Evolutionary conservation across 2,888 invertebrate species (phyloP), one percentile per base, ranked within the genome.

Genomic region (Lasioglossum calceatum): DNA sequence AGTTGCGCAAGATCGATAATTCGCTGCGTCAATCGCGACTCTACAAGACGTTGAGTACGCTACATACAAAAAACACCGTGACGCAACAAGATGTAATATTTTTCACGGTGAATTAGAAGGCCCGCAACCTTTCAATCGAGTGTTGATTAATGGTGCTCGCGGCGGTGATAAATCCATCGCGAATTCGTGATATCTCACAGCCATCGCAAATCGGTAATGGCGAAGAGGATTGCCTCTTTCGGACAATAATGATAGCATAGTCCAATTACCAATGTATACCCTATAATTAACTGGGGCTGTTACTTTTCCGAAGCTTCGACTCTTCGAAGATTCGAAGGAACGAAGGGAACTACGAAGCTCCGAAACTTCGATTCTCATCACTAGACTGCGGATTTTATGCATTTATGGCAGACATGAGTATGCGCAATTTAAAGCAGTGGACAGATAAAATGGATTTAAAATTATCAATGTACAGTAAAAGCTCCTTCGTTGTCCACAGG

Each of bases 51-150:
- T 16, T 23, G 19, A 70, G 10, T 70, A 36, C 23, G 10, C 39
- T 70, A 64, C 64, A 32, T 7, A 32, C 64, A 64, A 16, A 70
- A 39, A 23, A 70, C 27, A 32, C 23, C 10, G 36, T 39, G 36
- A 8, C 39, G 36, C 67, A 39, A 39, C 19, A 23, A 19, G 67
- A 19, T 39, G 19, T 36, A 70, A 39, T 39, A 70, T 39, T 36
- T 70, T 70, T 39, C 67, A 70, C 67, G 32, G 36, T 2, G 36
- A 32, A 23, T 70, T 70, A 70, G 36, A 70, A 70, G 36, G 67
- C 67, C 36, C 67, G 32, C 64, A 32, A 67, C 67, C 67, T 67
- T 67, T 67, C 36, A 19, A 67, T 67, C 67, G 36, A 36, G 67
- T 67, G 36, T 67, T 67, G 36, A 67, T 67, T 67, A 67, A 67